Base-by-base conservation (phyloP, 92 coral and sea anemone genomes). In the Parazoanthus swiftii region DNA sequence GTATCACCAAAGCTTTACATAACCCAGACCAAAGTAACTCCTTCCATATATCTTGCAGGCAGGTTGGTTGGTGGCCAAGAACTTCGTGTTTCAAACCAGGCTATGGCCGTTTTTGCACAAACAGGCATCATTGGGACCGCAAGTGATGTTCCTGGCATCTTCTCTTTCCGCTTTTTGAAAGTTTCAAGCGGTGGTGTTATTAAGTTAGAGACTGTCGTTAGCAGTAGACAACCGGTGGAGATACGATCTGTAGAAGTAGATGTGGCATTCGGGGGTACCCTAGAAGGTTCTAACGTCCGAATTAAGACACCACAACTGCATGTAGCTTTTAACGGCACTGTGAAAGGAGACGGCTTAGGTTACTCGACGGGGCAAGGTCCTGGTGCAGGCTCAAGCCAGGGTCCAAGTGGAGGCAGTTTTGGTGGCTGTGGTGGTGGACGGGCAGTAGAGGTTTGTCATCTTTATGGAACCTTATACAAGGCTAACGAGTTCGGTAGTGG, bases 341-440 rank as follows among this genome's bases (percentile, higher is more conserved):
- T 92, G 18, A 85, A 71, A 26, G 76, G 93, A 38, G 90, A 92
- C 73, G 91, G 89, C 3, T 76, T 85, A 23, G 94, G 94, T 70
- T 25, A 88, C 54, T 71, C 75, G 44, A 74, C 88, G 18, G 86
- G 86, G 9, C 67, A 68, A n/a, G 94, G 94, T 11, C 86, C 90
- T 0, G 94, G 94, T 54, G 89, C 89, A 21, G 94, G 94, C 6
- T 79, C 76, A 29, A 9, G 16, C 35, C 86, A 88, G 23, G 81
- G 67, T 29, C 68, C 13, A n/a, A 77, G 89, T 42, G 94, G 94
- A 36, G 94, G 94, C 7, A 90, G 94, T 65, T 86, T 79, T 89
- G 94, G 94, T 77, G 94, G 94, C 13, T 92, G 94, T 85, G 94
- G 92, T 33, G 93, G 93, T 25, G 93, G 93, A 0, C 82, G 23